Conservation (phyloP, 2,797 vertebrate genomes). For the Bryconaethiops microstoma region DNA sequence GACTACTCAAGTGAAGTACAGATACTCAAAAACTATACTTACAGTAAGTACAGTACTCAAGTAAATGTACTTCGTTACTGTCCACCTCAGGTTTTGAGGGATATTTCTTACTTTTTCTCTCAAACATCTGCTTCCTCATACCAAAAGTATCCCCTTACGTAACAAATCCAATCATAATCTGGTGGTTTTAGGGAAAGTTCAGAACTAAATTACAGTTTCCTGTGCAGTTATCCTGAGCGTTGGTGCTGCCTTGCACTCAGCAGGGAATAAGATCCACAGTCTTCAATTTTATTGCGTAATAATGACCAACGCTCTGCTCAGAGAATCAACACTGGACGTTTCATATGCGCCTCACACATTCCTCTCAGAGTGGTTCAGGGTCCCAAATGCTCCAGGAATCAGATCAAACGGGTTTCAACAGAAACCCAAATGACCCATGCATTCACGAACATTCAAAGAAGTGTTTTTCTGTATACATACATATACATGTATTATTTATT, state of each 20-base stretch:
- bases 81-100: neutral
- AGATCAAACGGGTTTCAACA: constrained; percentile 10
- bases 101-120: neutral
- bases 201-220: neutral
- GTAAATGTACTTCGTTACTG: too few species aligned
- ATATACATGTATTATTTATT: neutral
- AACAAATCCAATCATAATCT: neutral
- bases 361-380: neutral
- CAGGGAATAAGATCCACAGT: neutral
- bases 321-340: neutral
- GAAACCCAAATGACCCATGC: neutral
- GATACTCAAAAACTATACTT: too few species aligned
- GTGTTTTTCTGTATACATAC: neutral
- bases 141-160: neutral
- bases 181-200: neutral
- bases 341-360: neutral
- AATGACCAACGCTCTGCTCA: neutral
- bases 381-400: neutral
- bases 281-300: neutral
- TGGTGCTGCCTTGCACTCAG: constrained; percentile 3
- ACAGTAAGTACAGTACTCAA: too few species aligned
- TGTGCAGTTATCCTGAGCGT: neutral
- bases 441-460: neutral
- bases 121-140: neutral
- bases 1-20: too few species aligned